Percentiles rank a stretch among this genome's conserved stretches.
phyloP scores from a whole-genome alignment of 2,113 vertebrate genomes.

The Pristiophorus japonicus region DNA sequence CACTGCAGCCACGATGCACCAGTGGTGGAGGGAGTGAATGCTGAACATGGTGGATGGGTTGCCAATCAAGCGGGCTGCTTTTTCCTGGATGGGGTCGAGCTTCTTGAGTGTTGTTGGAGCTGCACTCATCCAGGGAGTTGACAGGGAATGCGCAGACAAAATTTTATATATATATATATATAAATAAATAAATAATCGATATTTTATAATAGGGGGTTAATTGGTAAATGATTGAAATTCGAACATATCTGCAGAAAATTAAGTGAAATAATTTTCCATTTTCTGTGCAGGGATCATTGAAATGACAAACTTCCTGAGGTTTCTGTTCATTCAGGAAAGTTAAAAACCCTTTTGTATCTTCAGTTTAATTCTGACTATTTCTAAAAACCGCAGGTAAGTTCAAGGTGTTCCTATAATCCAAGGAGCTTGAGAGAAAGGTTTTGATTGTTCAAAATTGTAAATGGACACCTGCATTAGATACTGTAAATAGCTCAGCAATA shows the following conservation, averaged over 20 bases:
- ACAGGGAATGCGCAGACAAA: not conserved
- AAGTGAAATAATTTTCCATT: not conserved
- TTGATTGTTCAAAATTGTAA: conserved; percentile 10
- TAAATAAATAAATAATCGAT: too few species aligned
- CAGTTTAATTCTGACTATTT: not conserved
- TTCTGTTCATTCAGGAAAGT: not conserved
- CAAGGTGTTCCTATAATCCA: not conserved
- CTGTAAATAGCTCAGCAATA: not conserved
- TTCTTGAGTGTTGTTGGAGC: too few species aligned
- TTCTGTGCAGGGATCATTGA: not conserved
- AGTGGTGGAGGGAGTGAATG: too few species aligned
- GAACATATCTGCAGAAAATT: not conserved
- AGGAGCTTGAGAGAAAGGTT: not conserved
- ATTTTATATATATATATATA: not conserved
- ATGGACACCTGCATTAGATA: not conserved
- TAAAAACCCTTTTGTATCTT: not conserved
- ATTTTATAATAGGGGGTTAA: not conserved
- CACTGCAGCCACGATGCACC: too few species aligned
- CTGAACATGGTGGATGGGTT: too few species aligned
- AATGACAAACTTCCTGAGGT: not conserved
- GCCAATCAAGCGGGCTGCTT: too few species aligned
- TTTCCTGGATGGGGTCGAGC: too few species aligned
- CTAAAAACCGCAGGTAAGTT: not conserved
- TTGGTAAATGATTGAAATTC: not conserved
- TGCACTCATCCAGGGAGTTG: too few species aligned